A percentile compares a stretch with the other conserved stretches of the same genome.
Conservation (phyloP, 2,797 vertebrate species). For the Hafferia zeledoni region DNA sequence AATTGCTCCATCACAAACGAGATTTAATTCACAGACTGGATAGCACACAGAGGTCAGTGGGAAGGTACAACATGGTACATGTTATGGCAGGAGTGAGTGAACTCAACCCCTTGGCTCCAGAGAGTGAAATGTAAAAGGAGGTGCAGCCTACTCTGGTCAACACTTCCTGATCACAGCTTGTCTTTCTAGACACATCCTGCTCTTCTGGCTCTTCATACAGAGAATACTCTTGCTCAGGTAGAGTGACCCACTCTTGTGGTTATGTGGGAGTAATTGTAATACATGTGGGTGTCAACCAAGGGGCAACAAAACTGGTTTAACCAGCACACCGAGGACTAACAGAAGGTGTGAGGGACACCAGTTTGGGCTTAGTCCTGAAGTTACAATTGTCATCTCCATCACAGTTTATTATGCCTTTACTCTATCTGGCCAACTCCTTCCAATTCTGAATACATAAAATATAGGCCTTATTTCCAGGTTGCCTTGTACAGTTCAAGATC, state of each 20-base stretch:
- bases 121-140: not conserved
- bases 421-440: not conserved
- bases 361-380: not conserved
- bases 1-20: not conserved
- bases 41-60: not conserved
- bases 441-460: not conserved
- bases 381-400: not conserved
- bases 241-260: not conserved
- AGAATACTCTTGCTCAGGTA: not conserved
- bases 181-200: not conserved
- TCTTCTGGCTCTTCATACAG: not conserved
- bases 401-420: not conserved
- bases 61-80: not conserved
- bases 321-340: not conserved
- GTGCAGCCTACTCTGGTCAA: not conserved
- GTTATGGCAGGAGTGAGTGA: not conserved
- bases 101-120: not conserved
- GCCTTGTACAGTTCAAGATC: not conserved
- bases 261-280: not conserved
- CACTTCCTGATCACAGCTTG: not conserved
- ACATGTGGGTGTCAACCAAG: not conserved
- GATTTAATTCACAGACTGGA: not conserved
- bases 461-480: not conserved
- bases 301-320: conserved; percentile 8
- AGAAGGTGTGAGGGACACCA: not conserved